phyloP scores from a whole-genome alignment of 2,113 vertebrate genomes.

The Trematocara macrostoma region DNA sequence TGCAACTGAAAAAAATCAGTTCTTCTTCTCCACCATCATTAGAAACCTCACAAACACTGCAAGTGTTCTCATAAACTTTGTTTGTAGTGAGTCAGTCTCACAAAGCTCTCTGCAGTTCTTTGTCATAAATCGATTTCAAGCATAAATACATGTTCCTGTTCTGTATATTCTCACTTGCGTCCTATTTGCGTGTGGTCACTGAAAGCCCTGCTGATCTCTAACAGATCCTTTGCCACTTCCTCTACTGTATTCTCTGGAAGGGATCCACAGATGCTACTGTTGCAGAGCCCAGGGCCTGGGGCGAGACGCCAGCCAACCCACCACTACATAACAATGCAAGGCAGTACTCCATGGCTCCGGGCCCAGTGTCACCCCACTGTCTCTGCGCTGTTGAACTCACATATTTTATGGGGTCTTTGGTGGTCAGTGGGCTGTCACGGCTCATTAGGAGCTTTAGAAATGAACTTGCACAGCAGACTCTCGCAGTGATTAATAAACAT shows the following conservation, averaged over 20 bases:
- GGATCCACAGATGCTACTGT: constrained; percentile 27
- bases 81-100: neutral
- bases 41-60: neutral
- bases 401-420: constrained; percentile 57
- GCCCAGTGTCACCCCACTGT: constrained; percentile 26
- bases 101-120: neutral
- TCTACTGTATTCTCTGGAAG: constrained; percentile 11
- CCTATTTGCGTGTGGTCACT: neutral
- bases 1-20: neutral
- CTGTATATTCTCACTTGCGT: neutral
- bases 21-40: neutral
- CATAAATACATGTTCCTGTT: neutral
- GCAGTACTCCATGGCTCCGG: constrained; percentile 28
- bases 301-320: constrained; percentile 26
- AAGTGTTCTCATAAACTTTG: neutral
- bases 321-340: constrained; percentile 32
- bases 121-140: neutral
- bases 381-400: constrained; percentile 50
- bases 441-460: constrained; percentile 55
- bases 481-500: constrained; percentile 40
- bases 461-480: constrained; percentile 51
- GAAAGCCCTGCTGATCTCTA: neutral
- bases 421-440: constrained; percentile 53
- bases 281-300: neutral
- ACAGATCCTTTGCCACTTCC: neutral